phyloP scores from a whole-genome alignment of 2,113 vertebrate genomes.

The Tragelaphus scriptus region DNA sequence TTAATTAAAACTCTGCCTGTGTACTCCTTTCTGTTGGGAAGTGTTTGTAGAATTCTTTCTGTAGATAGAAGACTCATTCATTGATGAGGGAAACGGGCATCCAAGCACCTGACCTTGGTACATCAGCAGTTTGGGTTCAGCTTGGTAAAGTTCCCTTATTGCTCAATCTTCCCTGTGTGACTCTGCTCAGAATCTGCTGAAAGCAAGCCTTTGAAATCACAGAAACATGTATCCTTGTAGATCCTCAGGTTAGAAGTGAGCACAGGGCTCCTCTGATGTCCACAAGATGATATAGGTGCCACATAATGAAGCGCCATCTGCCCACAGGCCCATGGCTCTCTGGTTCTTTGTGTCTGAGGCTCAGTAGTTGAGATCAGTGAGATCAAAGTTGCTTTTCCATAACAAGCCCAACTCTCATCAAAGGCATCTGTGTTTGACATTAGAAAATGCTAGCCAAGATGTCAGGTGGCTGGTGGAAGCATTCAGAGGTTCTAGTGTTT shows the following conservation, averaged over 20 bases:
- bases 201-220: background rate
- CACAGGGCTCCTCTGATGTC: background rate
- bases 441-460: background rate
- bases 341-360: background rate
- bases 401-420: background rate
- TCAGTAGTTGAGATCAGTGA: background rate
- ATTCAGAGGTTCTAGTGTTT: background rate
- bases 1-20: background rate
- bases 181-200: background rate
- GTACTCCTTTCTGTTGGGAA: background rate
- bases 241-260: background rate
- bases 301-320: background rate
- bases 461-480: background rate
- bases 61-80: background rate
- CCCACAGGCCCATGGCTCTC: too few species aligned
- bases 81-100: background rate
- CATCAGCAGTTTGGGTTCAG: fast-evolving
- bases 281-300: background rate
- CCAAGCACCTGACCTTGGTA: background rate
- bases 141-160: background rate
- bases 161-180: background rate
- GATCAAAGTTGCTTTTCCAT: background rate
- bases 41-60: background rate
- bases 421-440: background rate
- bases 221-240: background rate